Percentiles rank a stretch among this genome's conserved stretches.
Conservation (phyloP, 2,113 vertebrate species). For the Telmatochromis brichardi region DNA sequence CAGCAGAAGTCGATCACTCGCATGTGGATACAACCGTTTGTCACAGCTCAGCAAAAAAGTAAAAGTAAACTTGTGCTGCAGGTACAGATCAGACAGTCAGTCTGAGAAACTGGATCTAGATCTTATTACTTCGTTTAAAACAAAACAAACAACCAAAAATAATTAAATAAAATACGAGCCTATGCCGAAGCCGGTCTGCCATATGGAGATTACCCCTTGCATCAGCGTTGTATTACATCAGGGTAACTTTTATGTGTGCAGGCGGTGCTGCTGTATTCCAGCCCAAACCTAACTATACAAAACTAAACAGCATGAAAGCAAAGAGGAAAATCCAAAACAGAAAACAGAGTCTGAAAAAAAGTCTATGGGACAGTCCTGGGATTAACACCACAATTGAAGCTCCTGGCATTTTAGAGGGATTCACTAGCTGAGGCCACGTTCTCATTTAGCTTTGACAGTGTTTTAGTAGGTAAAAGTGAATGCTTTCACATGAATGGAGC, state of each 20-base stretch:
- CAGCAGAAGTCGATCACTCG: background rate
- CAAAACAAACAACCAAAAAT: background rate
- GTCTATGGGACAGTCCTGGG: background rate
- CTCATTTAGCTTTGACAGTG: background rate
- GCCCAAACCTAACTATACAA: background rate
- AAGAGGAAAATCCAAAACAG: background rate
- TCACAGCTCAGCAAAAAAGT: background rate
- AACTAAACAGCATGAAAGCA: background rate
- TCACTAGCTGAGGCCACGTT: rapidly evolving
- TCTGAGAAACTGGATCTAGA: background rate
- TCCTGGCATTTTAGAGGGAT: background rate
- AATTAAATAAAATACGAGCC: background rate
- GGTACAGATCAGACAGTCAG: background rate
- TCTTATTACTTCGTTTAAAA: background rate
- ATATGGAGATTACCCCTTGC: background rate
- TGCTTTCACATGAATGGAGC: background rate
- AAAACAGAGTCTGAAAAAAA: background rate
- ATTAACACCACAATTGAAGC: background rate
- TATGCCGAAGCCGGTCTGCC: background rate
- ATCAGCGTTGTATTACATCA: background rate
- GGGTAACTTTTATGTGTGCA: background rate
- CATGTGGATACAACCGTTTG: background rate
- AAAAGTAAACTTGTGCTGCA: background rate
- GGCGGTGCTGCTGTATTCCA: background rate
- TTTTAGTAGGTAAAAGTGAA: background rate